Evolutionary conservation across 2,113 vertebrate genomes (phyloP), one percentile per base, ranked within the genome.

Genomic region (Mugil cephalus): DNA sequence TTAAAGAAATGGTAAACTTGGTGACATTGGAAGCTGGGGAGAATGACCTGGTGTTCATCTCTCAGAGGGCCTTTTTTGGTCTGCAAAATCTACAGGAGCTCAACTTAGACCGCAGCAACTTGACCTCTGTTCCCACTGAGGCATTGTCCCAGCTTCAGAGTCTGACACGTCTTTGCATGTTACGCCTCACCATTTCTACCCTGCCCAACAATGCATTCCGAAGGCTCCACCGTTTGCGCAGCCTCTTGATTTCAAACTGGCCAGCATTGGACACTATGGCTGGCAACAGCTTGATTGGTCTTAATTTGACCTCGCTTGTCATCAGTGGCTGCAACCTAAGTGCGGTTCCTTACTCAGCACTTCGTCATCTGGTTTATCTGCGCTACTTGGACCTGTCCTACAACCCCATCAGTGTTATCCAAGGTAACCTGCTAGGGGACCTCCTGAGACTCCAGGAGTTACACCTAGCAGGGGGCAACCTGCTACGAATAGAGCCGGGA

Each of bases 21-120:
- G 89, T 91, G 67, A 91, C 90, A 17, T 80, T 96, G 30, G 95
- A 94, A 35, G 90, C 90, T 0, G 93, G 94, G 0, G 93, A 95
- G 77, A 96, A 96, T 24, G 95, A 95, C 70, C 63, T 96, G 88
- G 93, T 96, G 30, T 96, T 96, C 43, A 93, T 97, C 60, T 95
- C 96, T 1, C 90, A 95, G 0, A 90, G 93, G 4, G 96, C 96
- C 13, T 98, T 98, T 39, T 53, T 81, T 0, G 95, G 94, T 17
- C 86, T 96, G 54, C 87, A 91, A 46, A 89, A 82, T 30, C 80
- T 98, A 19, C 93, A 92, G 64, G 88, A 93, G 74, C 91, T 98
- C 24, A 93, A 92, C 14, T 67, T 98, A 68, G 95, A 96, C 46
- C 94, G 94, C 36, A 96, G 95, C 73, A 97, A 97, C 79, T 88